Base-by-base conservation (phyloP, 2,113 vertebrate species). In the Epinephelus cyanopodus region DNA sequence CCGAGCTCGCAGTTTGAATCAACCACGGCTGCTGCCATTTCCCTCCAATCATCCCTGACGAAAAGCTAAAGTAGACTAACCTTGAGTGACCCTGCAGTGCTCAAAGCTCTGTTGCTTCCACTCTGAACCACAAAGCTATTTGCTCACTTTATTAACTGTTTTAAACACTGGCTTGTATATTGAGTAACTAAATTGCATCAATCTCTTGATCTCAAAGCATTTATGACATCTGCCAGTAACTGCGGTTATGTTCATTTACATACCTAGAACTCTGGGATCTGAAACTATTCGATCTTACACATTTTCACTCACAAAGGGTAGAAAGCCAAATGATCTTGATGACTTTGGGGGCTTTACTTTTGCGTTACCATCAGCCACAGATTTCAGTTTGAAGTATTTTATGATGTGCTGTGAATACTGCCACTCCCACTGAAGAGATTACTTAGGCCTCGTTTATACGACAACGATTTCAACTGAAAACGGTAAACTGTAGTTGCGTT, bases 1-100 rank as follows among this genome's bases (percentile, higher is more conserved):
- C 86, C 79, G 77, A 90, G 77, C 87, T 91, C 75, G 7, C 83
- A 74, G 86, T 82, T 81, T 86, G 88, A 88, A 79, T 79, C 58
- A 65, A 84, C 78, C 65, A 52, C 75, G 79, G 87, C 85, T 90
- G 77, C 83, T 83, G 81, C 78, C 84, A 74, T 86, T 84, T 79
- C 73, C 88, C 72, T 90, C 65, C 83, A 87, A 79, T 90, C 86
- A 86, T 79, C 80, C 77, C 72, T 82, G 88, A 90, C 50, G 12
- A 75, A 77, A 61, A 64, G 65, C 61, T 27, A 27, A 77, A 77
- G 52, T 39, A 75, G 74, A 21, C 52, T 53, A 29, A 74, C 68
- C 69, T 84, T 42, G 15, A 60, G 45, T 74, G 57, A 90, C 45
- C 76, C 52, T 5, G n/a, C 63, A 29, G 42, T 77, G 74, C 64